phyloP scores from a whole-genome alignment of 37 sponge, comb jelly and placozoan species.

The Eunapius fragilis region DNA sequence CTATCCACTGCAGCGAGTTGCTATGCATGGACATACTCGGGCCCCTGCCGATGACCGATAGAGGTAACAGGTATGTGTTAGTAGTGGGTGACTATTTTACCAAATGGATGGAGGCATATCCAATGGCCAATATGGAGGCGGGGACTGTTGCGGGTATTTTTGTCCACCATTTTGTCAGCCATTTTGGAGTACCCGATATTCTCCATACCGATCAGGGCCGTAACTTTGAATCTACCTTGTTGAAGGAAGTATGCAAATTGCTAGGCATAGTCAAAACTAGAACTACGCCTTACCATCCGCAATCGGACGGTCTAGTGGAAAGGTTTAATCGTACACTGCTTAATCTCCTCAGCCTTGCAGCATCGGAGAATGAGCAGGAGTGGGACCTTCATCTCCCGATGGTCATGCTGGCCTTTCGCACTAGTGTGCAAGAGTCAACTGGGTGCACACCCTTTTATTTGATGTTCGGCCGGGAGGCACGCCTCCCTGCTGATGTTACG shows the following conservation, averaged over 20 bases:
- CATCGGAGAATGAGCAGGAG: not conserved
- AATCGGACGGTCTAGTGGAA: conserved; percentile 11
- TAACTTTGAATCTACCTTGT: conserved; percentile 4
- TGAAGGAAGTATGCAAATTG: conserved; percentile 5
- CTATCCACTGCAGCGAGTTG: too few relatives aligned
- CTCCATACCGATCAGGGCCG: conserved; percentile 23
- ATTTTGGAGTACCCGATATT: not conserved
- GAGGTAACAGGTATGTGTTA: too few relatives aligned
- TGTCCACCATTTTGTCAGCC: conserved; percentile 15
- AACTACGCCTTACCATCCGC: conserved; percentile 20
- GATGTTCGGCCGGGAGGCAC: conserved; percentile 13
- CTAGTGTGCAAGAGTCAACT: conserved; percentile 15
- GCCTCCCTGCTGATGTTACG: conserved; percentile 10
- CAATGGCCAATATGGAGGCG: too few relatives aligned
- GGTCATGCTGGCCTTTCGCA: conserved; percentile 14
- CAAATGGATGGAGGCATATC: too few relatives aligned
- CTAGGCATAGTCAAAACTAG: conserved; percentile 15
- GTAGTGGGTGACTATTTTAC: too few relatives aligned
- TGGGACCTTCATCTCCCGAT: conserved; percentile 20
- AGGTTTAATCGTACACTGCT: conserved; percentile 11
- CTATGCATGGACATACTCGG: too few relatives aligned
- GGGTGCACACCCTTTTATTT: conserved; percentile 6
- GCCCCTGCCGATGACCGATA: too few relatives aligned
- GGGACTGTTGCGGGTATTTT: not conserved
- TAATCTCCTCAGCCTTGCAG: conserved; percentile 3